Percentiles rank a stretch among this genome's conserved stretches.
phyloP scores from a whole-genome alignment of 2,797 vertebrate genomes.

The Arctocebus calabarensis region DNA sequence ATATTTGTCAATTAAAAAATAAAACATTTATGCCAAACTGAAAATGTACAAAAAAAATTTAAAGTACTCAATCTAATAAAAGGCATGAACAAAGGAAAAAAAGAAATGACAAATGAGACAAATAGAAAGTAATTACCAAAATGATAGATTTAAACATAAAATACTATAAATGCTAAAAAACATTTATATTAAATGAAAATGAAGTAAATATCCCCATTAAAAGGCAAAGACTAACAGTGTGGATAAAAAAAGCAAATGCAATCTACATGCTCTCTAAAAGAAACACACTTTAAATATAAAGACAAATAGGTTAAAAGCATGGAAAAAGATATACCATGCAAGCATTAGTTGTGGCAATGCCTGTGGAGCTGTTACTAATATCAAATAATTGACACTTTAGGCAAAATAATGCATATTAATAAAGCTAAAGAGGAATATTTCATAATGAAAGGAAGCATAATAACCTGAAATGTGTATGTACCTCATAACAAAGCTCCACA shows the following conservation, averaged over 20 bases:
- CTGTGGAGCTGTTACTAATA: neutral
- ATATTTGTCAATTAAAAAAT: neutral
- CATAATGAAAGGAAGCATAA: conserved; percentile 16
- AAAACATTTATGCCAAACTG: neutral
- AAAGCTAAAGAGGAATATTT: conserved; percentile 5
- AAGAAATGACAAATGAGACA: conserved; percentile 42
- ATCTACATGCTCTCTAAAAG: neutral
- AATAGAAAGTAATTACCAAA: conserved; percentile 41
- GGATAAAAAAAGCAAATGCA: conserved; percentile 29
- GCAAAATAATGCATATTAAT: conserved; percentile 23
- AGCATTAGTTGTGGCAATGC: neutral
- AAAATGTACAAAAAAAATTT: neutral
- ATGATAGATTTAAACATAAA: neutral
- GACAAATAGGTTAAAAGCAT: neutral
- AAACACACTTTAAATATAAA: conserved; percentile 46
- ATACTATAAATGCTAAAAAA: conserved; percentile 10
- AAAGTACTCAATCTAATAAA: neutral
- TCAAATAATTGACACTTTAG: neutral
- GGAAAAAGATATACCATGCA: neutral
- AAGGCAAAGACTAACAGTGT: neutral
- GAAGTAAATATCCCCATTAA: conserved; percentile 10
- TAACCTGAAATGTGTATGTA: neutral
- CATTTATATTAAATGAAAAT: conserved; percentile 26
- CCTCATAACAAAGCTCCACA: conserved; percentile 1
- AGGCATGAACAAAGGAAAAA: neutral